Base-by-base conservation (phyloP, 2,888 invertebrate genomes). In the Adela reaumurella region DNA sequence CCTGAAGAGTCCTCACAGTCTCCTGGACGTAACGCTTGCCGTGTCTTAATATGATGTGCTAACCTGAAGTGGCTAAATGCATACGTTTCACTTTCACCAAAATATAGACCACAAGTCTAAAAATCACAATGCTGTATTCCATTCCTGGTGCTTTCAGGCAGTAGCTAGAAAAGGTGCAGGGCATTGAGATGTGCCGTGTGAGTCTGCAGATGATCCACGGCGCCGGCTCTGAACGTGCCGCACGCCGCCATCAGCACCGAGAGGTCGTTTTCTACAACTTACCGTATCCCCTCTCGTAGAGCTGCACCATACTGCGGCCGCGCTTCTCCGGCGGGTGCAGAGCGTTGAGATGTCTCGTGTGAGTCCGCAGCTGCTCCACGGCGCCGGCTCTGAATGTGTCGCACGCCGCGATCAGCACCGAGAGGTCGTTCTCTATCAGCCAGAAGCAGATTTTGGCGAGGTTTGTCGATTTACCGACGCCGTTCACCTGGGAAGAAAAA, bases 351-450 rank as follows among this genome's bases (percentile, higher is more conserved):
- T 94, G 94, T 0, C 92, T 81, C 52, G 88, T 90, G 73, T 99
- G 99, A 0, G 99, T 99, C 41, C 97, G 84, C 56, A 99, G 81
- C 68, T 99, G 99, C 67, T 99, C 99, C 1, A 99, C 99, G 19
- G 99, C 99, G 51, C 99, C 99, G 1, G 99, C 98, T 59, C 98
- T 86, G 83, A 99, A 99, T 43, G 99, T 99, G 77, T 99, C 99
- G 67, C 99, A 98, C 17, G 99, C 99, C 6, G 99, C 99, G 54
- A 99, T 97, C 62, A 99, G 76, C 29, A 99, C 99, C 29, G 90
- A 88, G 67, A 96, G 86, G 59, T 93, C 91, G 71, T 99, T 99
- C 76, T 99, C 98, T 54, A 98, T 93, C 58, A 99, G 79, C 99
- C 99, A 99, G 77, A 99, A 99, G 61, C 97, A 95, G 58, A 99